phyloP scores from a whole-genome alignment of 2,113 vertebrate species.

The Antechinus flavipes region DNA sequence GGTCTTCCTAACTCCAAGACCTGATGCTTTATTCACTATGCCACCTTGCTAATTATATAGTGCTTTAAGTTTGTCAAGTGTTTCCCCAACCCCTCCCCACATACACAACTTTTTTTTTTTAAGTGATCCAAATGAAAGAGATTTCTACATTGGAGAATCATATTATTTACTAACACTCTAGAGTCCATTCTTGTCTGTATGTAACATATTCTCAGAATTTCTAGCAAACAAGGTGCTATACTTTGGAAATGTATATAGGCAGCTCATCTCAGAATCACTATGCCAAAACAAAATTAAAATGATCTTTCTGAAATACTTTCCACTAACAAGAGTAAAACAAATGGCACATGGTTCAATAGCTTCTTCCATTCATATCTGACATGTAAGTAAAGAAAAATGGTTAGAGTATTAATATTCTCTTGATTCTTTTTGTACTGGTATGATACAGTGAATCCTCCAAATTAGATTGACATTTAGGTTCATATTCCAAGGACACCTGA shows the following conservation, averaged over 20 bases:
- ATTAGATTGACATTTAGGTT: not conserved
- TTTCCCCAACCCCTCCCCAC: not conserved
- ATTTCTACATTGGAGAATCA: constrained; percentile 30
- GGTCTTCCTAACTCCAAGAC: not conserved
- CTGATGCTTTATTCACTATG: not conserved
- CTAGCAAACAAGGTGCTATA: not conserved
- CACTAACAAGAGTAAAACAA: not conserved
- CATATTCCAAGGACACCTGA: not conserved
- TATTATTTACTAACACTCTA: constrained; percentile 15
- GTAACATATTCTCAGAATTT: not conserved
- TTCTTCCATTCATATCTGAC: constrained; percentile 17
- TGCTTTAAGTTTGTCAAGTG: not conserved
- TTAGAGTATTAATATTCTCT: constrained; percentile 25
- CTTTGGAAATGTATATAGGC: not conserved
- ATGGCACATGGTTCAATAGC: constrained; percentile 33
- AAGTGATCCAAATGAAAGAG: not conserved
- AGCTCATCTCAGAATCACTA: not conserved
- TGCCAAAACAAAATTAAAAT: constrained; percentile 1
- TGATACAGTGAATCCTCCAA: constrained; percentile 2
- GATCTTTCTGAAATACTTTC: constrained; percentile 26
- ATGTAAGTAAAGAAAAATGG: constrained; percentile 32
- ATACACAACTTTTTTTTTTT: not conserved
- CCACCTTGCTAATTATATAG: not conserved
- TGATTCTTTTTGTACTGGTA: not conserved
- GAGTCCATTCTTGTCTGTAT: constrained; percentile 18